Evolutionary conservation across 2,888 invertebrate species (phyloP), one percentile per base, ranked within the genome.

Genomic region (Thecophora atra): DNA sequence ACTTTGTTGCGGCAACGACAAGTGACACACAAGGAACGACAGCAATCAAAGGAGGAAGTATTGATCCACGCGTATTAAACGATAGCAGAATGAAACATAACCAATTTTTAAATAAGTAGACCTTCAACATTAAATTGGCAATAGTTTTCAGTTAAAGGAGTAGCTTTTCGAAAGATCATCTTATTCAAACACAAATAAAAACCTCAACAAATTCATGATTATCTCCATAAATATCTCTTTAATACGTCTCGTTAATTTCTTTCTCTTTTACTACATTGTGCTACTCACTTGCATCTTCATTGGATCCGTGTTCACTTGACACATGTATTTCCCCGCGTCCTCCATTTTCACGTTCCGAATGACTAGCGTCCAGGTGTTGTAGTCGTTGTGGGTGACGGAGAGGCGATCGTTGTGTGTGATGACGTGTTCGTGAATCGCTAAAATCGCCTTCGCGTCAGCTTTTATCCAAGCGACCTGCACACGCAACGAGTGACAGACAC

Each of bases 231-330:
- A n/a, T n/a, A n/a, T n/a, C n/a, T n/a, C n/a, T 37, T 37, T 37
- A 37, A 37, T 8, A 11, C 37, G 6, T 11, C 11, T 37, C 37
- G 6, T 37, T 8, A 8, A 6, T 11, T 11, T 37, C 37, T 37
- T 11, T 2, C 37, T 2, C 37, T 37, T 11, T 11, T 11, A 37
- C 37, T 37, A n/a, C n/a, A n/a, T n/a, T n/a, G n/a, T n/a, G n/a
- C 26, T 64, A 82, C 82, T 82, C 88, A 94, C 95, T 92, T 95
- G 95, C 91, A 95, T 95, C 89, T 95, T 95, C 95, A 95, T 95
- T 64, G 95, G 96, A 87, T 95, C 94, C 73, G 96, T 96, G 88
- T 96, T 96, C 83, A 97, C 95, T 90, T 97, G 96, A 89, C 95
- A 96, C 96, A 96, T 96, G 87, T 96, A 96, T 86, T 93, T 92